Conservation (phyloP, 2,888 invertebrate genomes). For the Corythucha ciliata region DNA sequence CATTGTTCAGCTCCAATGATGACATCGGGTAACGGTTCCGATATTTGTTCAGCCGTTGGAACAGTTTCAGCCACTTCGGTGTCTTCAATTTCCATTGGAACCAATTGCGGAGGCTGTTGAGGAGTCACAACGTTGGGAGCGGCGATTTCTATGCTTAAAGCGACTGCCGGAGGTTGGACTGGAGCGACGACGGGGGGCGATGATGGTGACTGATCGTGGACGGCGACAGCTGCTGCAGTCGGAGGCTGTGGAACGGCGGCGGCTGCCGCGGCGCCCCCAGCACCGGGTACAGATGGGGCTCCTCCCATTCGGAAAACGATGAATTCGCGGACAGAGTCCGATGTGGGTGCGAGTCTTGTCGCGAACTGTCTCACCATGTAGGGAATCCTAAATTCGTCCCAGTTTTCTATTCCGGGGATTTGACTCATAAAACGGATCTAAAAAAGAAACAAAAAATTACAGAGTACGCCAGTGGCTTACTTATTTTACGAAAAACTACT, state of each 20-base stretch:
- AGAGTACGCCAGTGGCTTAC: too few species aligned
- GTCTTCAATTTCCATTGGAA: slow-evolving; percentile 31
- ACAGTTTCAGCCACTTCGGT: slow-evolving; percentile 17
- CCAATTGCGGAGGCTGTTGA: not conserved
- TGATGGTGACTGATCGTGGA: slow-evolving; percentile 15
- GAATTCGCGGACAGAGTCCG: slow-evolving; percentile 21
- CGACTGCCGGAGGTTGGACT: slow-evolving; percentile 12
- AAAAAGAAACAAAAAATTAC: not conserved
- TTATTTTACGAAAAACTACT: slow-evolving; percentile 3
- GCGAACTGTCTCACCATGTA: slow-evolving; percentile 13
- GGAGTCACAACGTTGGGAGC: not conserved
- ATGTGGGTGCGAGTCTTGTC: slow-evolving; percentile 9
- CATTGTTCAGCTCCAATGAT: slow-evolving; percentile 50
- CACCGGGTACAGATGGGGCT: slow-evolving; percentile 6
- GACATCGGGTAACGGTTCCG: slow-evolving; percentile 45
- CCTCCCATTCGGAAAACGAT: slow-evolving; percentile 24
- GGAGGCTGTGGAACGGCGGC: slow-evolving; percentile 17
- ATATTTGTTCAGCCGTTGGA: slow-evolving; percentile 20
- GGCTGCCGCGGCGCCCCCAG: slow-evolving; percentile 12
- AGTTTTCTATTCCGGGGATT: slow-evolving; percentile 13
- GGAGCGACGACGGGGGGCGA: slow-evolving; percentile 21
- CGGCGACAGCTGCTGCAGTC: slow-evolving; percentile 5
- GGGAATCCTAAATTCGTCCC: slow-evolving; percentile 16
- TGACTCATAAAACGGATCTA: slow-evolving; percentile 17
- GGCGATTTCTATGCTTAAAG: not conserved